Evolutionary conservation across 2,113 vertebrate species (phyloP), one percentile per base, ranked within the genome.

Genomic region (Ardeotis arabs): DNA sequence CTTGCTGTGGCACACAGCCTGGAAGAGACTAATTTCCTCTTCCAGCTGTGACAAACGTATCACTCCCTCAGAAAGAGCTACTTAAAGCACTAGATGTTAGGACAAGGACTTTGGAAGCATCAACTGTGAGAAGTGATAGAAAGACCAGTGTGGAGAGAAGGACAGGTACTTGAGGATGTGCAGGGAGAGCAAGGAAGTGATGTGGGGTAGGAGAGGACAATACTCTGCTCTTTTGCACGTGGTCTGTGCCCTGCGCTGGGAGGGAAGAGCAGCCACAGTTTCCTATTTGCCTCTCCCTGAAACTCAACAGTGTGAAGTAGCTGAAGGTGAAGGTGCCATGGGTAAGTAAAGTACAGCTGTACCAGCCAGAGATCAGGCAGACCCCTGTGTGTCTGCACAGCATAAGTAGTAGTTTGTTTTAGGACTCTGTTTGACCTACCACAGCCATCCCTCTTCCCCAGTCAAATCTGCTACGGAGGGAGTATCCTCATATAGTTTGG

Each of bases 151-250:
- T 56, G 35, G 35, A 80, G 15, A 74, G 56, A 59, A 60, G 12
- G 72, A 39, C 0, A 0, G 8, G 22, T 41, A 17, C 5, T 13
- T 0, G 2, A 59, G 52, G 68, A 31, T 21, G 41, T 24, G 64
- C 50, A 56, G 44, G 56, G 67, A 78, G 47, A 69, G 56, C 14
- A 45, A 67, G 44, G 68, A 67, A 50, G 24, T 13, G 33, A 39
- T 47, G 58, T 59, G 37, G 58, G 1, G 0, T 16, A 18, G 27
- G 35, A 77, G 39, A 76, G 24, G 55, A 37, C 0, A 0, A 10
- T 27, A 5, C 0, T 1, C 28, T 67, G 45, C 66, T 66, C 6
- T 53, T 72, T 21, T 1, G 0, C n/a, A 37, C 3, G 0, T 10
- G 29, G 20, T 33, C 21, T 35, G 28, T 74, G 64, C 63, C 50